Evolutionary conservation across 2,888 invertebrate species (phyloP).

Genomic region (Poecilus cupreus): DNA sequence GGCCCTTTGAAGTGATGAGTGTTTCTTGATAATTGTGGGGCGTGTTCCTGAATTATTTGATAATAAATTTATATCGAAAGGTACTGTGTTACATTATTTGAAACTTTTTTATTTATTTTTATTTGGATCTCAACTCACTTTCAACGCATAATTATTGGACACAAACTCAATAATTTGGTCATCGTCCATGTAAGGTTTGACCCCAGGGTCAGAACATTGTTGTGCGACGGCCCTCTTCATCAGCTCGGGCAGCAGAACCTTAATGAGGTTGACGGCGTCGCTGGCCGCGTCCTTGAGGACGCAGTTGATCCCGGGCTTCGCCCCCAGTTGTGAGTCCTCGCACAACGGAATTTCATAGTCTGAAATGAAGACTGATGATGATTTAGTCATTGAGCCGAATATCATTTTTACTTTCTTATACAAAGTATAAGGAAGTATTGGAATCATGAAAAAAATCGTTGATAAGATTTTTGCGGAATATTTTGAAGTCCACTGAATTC

Average conservation of each 20-base stretch:
- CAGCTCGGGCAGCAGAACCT: constrained; percentile 80
- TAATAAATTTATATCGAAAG: too few relatives aligned
- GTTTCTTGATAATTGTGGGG: too few relatives aligned
- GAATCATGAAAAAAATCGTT: too few relatives aligned
- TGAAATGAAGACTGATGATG: constrained; percentile 66
- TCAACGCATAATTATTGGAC: constrained; percentile 70
- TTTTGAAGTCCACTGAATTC: too few relatives aligned
- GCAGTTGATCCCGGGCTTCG: constrained; percentile 79
- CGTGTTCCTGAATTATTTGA: too few relatives aligned
- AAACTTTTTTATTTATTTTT: too few relatives aligned
- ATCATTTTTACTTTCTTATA: too few relatives aligned
- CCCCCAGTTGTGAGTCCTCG: constrained; percentile 73
- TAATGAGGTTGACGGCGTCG: constrained; percentile 79
- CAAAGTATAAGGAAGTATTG: too few relatives aligned
- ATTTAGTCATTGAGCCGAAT: too few relatives aligned
- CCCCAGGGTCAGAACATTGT: constrained; percentile 75
- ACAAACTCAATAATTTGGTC: constrained; percentile 78
- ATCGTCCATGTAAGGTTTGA: constrained; percentile 78
- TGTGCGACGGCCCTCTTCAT: constrained; percentile 76
- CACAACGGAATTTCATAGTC: constrained; percentile 77
- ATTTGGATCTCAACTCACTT: constrained; percentile 66
- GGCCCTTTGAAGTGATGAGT: too few relatives aligned
- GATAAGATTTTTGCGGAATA: too few relatives aligned
- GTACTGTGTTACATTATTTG: too few relatives aligned
- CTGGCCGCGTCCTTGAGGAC: constrained; percentile 78